Evolutionary conservation across 2,888 invertebrate genomes (phyloP), one percentile per base, ranked within the genome.

Genomic region (Troides aeacus): DNA sequence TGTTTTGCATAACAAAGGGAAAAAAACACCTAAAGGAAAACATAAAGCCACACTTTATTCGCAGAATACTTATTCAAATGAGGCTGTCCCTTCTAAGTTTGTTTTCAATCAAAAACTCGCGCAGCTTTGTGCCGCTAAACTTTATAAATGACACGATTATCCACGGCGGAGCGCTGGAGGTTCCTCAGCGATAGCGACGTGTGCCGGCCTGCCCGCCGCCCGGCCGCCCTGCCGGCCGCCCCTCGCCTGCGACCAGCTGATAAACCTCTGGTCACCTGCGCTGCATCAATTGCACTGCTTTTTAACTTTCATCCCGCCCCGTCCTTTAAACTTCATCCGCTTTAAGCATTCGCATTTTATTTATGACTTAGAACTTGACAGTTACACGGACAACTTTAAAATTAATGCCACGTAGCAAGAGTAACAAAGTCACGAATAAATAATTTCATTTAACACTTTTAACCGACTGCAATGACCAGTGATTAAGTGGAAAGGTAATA

Each of bases 11-110:
- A 91, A 92, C 92, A 92, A 92, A 92, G 90, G 88, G 78, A 86
- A 89, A 91, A 92, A 91, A 92, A 90, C 90, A 90, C 90, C 90
- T 88, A 89, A 91, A 92, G 90, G 90, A 92, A 92, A 92, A 92
- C 92, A 92, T 92, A 90, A 92, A 92, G 90, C 92, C 92, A 92
- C 92, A 92, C 92, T 92, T 92, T 92, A 92, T 92, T 92, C 90
- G 89, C 89, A 88, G 90, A 91, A 92, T 92, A 92, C 92, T 92
- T 92, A 92, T 92, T 92, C 92, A 92, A 92, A 92, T 92, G 92
- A 92, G 90, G 87, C 90, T 88, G 92, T 92, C 92, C 92, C 92
- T 92, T 91, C 92, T 90, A 92, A 92, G 92, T 92, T 92, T 92
- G 90, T 92, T 92, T 92, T 92, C 92, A 92, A 92, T 92, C 92